Conservation (phyloP, 2,113 vertebrate species). For the Tachuris rubrigastra region DNA sequence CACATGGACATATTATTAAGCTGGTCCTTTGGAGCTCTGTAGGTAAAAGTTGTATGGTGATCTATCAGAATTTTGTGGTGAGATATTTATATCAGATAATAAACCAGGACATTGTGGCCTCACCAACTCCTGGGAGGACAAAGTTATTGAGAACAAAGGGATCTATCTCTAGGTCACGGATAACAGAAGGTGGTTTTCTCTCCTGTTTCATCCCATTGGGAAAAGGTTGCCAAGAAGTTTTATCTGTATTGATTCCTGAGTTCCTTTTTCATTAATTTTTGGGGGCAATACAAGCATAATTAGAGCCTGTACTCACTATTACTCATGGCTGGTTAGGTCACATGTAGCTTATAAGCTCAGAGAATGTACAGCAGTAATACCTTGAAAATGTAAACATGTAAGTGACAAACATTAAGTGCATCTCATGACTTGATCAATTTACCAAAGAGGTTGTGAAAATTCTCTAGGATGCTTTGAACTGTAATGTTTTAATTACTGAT, state of each 20-base stretch:
- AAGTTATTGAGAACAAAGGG: neutral
- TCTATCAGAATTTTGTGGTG: neutral
- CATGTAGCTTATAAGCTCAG: neutral
- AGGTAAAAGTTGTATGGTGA: neutral
- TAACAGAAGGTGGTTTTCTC: neutral
- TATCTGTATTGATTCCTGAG: neutral
- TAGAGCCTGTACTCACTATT: neutral
- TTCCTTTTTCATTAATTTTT: neutral
- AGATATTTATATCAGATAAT: neutral
- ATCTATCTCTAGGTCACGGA: neutral
- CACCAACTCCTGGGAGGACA: neutral
- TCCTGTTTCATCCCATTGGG: neutral
- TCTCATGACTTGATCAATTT: neutral
- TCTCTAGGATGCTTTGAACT: neutral
- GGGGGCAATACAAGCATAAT: neutral
- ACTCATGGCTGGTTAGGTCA: neutral
- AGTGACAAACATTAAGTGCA: neutral
- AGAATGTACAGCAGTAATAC: neutral
- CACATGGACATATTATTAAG: accelerated
- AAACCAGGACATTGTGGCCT: neutral
- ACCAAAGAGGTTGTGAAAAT: neutral
- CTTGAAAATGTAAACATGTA: neutral
- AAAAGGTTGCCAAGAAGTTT: neutral
- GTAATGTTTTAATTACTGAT: neutral
- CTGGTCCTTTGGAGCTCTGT: neutral